These are phyloP conservation scores for Papilio xuthus DNA, from an alignment of 1,140 invertebrate genomes.

Conservation along the genomic window DNA sequence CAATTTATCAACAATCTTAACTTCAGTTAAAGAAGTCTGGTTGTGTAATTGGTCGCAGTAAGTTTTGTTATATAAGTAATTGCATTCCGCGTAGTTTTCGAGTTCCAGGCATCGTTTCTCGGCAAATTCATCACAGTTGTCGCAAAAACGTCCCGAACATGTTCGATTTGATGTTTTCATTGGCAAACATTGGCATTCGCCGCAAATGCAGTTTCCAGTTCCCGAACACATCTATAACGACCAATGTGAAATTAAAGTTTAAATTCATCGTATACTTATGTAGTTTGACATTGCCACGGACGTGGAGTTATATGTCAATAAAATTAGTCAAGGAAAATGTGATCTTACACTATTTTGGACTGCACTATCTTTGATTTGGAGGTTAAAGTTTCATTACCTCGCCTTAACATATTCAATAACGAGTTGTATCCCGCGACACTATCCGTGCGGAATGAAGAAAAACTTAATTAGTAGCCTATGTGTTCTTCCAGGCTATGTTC, in stretches of 20 bases:
- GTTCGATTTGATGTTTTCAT: slow-evolving; percentile 62
- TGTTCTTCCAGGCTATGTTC: too few species aligned
- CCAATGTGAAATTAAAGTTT: neutral
- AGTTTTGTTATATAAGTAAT: slow-evolving; percentile 77
- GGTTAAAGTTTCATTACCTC: neutral
- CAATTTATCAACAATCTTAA: slow-evolving; percentile 52
- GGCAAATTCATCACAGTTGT: slow-evolving; percentile 82
- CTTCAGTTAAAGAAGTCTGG: slow-evolving; percentile 67
- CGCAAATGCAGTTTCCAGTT: slow-evolving; percentile 85
- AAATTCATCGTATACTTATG: neutral
- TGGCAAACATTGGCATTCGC: slow-evolving; percentile 82
- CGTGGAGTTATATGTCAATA: too few species aligned
- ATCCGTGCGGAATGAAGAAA: too few species aligned
- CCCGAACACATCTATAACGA: slow-evolving; percentile 83
- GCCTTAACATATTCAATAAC: slow-evolving; percentile 13
- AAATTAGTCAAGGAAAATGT: neutral
- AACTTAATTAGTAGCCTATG: too few species aligned
- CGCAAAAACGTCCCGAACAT: slow-evolving; percentile 86
- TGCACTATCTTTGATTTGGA: too few species aligned
- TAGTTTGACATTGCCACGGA: neutral
- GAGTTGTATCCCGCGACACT: too few species aligned
- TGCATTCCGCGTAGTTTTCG: slow-evolving; percentile 87
- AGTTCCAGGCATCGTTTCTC: slow-evolving; percentile 86
- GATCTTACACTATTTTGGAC: neutral
- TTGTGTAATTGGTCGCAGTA: slow-evolving; percentile 82